Percentiles rank a stretch among this genome's conserved stretches.
phyloP scores from a whole-genome alignment of 1,140 invertebrate species.

The Drosophila asahinai region DNA sequence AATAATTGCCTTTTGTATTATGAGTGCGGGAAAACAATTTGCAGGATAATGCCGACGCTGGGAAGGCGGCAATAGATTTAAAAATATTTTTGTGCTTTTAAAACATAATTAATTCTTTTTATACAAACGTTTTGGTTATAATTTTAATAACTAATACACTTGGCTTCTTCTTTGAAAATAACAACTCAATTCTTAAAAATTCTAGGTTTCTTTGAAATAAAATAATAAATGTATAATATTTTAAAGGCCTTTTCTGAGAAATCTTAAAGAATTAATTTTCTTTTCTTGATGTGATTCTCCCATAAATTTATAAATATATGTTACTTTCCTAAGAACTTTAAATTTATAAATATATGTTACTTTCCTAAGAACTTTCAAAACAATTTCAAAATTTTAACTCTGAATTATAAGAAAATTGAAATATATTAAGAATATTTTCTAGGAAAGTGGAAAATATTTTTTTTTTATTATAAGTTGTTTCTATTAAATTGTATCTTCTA shows the following conservation, averaged over 20 bases:
- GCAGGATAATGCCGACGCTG: neutral
- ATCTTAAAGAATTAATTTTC: neutral
- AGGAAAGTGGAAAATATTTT: too few relatives aligned
- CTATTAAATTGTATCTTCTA: neutral
- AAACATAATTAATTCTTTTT: too few relatives aligned
- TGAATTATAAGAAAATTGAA: too few relatives aligned
- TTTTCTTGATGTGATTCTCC: neutral
- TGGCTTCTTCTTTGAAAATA: neutral
- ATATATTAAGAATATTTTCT: neutral
- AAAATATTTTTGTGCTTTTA: too few relatives aligned
- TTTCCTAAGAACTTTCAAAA: too few relatives aligned
- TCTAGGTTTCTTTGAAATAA: neutral
- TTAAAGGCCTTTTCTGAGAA: neutral
- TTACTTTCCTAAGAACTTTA: too few relatives aligned
- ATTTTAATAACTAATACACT: too few relatives aligned
- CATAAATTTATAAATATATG: too few relatives aligned
- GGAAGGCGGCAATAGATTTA: too few relatives aligned
- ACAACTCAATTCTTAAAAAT: neutral
- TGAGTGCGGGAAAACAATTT: constrained; percentile 54
- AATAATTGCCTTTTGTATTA: constrained; percentile 28
- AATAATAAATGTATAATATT: neutral
- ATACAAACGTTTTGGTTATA: too few relatives aligned
- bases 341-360: too few relatives aligned
- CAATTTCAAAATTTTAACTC: neutral
- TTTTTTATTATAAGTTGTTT: neutral